These are phyloP conservation scores for Danio rerio DNA, from an alignment of 2,113 vertebrate genomes.

Conservation along the genomic window DNA sequence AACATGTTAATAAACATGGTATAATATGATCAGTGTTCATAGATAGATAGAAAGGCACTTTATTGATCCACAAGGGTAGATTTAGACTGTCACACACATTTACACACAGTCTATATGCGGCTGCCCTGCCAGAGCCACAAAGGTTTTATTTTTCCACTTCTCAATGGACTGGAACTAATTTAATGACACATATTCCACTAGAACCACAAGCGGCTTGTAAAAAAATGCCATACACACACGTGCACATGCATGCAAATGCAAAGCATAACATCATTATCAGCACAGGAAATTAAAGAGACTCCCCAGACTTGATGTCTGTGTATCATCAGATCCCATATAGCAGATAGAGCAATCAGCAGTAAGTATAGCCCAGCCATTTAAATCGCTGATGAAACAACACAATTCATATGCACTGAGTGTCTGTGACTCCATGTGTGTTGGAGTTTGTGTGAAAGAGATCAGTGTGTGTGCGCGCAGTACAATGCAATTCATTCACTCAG, in stretches of 20 bases:
- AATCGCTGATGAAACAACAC: neutral
- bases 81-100: neutral
- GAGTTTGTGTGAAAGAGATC: neutral
- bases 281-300: neutral
- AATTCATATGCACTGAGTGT: neutral
- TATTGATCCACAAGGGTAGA: constrained; percentile 13
- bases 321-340: constrained; percentile 7
- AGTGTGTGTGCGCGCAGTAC: constrained; percentile 1
- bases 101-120: neutral
- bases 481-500: constrained; percentile 29
- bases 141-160: constrained; percentile 7
- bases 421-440: neutral
- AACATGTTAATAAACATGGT: neutral
- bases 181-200: constrained; percentile 29
- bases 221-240: neutral
- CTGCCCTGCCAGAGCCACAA: neutral
- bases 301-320: neutral
- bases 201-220: neutral
- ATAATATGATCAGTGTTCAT: neutral
- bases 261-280: neutral
- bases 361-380: constrained; percentile 9
- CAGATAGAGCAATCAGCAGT: neutral
- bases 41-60: neutral
- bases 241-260: neutral
- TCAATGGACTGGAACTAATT: constrained; percentile 29